Conservation (phyloP, 2,113 vertebrate species). For the Thymallus thymallus region DNA sequence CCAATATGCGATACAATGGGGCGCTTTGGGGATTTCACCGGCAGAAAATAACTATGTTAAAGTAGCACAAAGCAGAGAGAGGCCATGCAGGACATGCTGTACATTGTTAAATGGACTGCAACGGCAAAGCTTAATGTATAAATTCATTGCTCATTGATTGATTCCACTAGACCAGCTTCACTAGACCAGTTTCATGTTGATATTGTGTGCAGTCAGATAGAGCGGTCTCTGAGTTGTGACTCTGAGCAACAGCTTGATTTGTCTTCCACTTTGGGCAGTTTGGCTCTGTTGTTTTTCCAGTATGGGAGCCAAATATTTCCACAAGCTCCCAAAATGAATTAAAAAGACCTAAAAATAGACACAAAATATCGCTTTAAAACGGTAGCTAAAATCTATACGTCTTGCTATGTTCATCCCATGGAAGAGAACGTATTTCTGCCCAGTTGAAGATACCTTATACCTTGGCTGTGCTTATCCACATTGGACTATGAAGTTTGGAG, state of each 20-base stretch:
- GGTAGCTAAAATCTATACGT: background rate
- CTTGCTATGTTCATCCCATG: background rate
- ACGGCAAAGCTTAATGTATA: background rate
- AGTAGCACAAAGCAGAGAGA: background rate
- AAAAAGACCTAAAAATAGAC: too few relatives aligned
- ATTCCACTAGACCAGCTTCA: background rate
- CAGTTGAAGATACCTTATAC: background rate
- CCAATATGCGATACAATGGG: slow-evolving; percentile 11
- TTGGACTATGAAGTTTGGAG: background rate
- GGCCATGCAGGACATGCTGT: background rate
- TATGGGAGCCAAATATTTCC: too few relatives aligned
- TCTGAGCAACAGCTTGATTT: background rate
- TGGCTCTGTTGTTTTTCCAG: too few relatives aligned
- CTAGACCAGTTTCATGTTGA: background rate
- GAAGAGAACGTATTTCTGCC: slow-evolving; percentile 6
- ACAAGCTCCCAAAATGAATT: too few relatives aligned
- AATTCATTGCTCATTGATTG: background rate
- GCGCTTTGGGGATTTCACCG: slow-evolving; percentile 7
- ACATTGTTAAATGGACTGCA: too few relatives aligned
- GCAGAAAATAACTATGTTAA: background rate
- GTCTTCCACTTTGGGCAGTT: background rate
- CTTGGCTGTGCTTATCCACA: slow-evolving; percentile 1
- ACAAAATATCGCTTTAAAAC: too few relatives aligned
- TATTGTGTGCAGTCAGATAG: background rate
- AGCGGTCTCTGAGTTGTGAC: background rate